phyloP scores from a whole-genome alignment of 2,888 invertebrate species.

The Dysmachus trigonus region DNA sequence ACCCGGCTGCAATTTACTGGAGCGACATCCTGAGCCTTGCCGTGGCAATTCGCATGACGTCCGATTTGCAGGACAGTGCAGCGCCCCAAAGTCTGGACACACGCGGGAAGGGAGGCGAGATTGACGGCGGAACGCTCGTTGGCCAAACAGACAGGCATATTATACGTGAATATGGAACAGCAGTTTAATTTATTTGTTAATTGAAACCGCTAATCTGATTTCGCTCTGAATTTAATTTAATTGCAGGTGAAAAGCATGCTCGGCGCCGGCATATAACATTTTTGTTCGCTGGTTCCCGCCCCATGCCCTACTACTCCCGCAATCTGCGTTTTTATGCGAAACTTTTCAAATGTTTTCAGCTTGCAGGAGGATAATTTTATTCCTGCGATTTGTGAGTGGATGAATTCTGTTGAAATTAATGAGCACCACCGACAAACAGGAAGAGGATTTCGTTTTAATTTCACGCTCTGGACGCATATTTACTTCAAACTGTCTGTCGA shows the following conservation, averaged over 20 bases:
- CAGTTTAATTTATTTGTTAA: constrained; percentile 50
- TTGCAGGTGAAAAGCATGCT: constrained; percentile 34
- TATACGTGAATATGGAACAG: constrained; percentile 43
- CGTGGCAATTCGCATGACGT: constrained; percentile 15
- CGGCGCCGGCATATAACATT: no score
- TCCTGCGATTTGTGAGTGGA: not conserved
- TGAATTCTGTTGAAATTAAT: not conserved
- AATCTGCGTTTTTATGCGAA: not conserved
- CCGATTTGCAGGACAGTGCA: not conserved
- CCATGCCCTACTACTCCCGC: no score
- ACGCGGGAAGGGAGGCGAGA: not conserved
- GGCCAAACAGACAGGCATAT: constrained; percentile 4
- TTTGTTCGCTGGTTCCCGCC: no score
- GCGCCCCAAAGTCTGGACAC: not conserved
- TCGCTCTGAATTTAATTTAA: constrained; percentile 47
- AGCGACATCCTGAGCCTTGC: not conserved
- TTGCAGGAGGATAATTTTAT: not conserved
- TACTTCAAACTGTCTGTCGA: not conserved
- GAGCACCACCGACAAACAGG: not conserved
- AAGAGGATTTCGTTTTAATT: not conserved
- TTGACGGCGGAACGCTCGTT: not conserved
- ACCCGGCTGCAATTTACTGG: not conserved
- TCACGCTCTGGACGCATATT: not conserved
- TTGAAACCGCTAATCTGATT: constrained; percentile 49
- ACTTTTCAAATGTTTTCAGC: not conserved